phyloP scores from a whole-genome alignment of 2,888 invertebrate species.

The Busseola fusca region DNA sequence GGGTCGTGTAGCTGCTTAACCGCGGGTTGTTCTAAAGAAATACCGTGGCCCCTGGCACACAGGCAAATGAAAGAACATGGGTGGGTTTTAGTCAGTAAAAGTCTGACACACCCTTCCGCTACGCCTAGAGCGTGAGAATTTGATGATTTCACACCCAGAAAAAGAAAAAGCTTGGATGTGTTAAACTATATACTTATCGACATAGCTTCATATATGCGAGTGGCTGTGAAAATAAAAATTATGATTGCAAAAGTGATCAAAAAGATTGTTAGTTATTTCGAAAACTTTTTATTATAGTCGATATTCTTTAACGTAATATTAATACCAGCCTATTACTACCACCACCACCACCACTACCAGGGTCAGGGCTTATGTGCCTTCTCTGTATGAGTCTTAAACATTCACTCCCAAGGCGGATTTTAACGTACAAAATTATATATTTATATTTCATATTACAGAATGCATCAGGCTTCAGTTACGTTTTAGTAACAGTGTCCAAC shows the following conservation, averaged over 20 bases:
- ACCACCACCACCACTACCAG: background rate
- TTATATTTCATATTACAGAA: slow-evolving; percentile 86
- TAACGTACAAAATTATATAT: background rate
- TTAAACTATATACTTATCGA: background rate
- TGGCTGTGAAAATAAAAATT: background rate
- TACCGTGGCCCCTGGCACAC: no score
- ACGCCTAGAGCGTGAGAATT: no score
- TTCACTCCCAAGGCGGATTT: background rate
- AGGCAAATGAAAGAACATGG: no score
- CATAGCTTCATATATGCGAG: background rate
- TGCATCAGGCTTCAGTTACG: slow-evolving; percentile 91
- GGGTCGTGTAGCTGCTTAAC: no score
- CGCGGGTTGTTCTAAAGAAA: no score
- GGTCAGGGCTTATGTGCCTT: background rate
- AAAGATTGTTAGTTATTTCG: background rate
- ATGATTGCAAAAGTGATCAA: background rate
- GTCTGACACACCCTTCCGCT: no score
- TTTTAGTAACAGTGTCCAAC: slow-evolving; percentile 93
- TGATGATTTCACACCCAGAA: no score
- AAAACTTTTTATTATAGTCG: background rate
- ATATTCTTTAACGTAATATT: background rate
- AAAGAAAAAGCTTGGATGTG: background rate
- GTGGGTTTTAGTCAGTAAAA: no score
- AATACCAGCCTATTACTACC: background rate
- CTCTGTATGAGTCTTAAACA: background rate